Evolutionary conservation across 1,140 invertebrate species (phyloP).

Genomic region (Calliphora vicina): DNA sequence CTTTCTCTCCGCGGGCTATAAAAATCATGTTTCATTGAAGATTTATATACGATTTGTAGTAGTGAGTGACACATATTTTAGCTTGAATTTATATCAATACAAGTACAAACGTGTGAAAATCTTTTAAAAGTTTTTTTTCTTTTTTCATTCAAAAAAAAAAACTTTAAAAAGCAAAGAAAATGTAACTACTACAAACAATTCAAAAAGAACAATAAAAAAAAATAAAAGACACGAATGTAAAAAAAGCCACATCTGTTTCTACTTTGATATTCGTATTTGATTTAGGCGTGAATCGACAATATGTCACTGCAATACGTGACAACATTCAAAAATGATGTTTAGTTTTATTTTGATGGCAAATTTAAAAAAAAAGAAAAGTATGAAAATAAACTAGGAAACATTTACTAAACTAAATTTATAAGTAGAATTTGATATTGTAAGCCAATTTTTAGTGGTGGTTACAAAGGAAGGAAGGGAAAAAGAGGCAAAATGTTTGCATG

Average conservation of each 20-base stretch:
- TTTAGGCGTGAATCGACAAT: neutral
- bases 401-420: neutral
- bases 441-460: neutral
- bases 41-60: neutral
- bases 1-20: too few relatives aligned
- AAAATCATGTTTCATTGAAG: conserved; percentile 1
- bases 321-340: conserved; percentile 9
- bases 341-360: neutral
- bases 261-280: neutral
- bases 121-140: neutral
- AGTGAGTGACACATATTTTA: neutral
- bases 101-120: neutral
- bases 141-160: neutral
- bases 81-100: neutral
- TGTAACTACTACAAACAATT: too few relatives aligned
- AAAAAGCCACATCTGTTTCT: conserved; percentile 1
- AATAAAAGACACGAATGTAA: neutral
- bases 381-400: neutral
- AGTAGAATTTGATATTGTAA: neutral
- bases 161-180: neutral
- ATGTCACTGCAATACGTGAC: conserved; percentile 14
- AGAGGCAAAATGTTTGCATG: neutral
- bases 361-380: neutral
- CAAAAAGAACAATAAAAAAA: neutral
- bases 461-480: neutral